Evolutionary conservation across 2,888 invertebrate species (phyloP).

Genomic region (Heliconius charithonia): DNA sequence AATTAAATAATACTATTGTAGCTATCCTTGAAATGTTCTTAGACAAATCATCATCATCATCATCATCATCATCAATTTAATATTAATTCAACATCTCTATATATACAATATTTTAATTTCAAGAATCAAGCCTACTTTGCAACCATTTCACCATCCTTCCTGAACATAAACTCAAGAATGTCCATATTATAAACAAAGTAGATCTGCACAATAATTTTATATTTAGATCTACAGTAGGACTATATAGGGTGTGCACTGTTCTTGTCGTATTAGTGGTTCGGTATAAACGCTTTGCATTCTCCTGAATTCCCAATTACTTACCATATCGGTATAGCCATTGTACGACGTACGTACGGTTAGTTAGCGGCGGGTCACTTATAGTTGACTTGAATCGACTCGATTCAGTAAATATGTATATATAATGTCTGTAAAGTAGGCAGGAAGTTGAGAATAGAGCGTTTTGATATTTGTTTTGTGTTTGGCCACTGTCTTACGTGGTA

Average conservation of each 20-base stretch:
- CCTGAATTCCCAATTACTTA: slow-evolving; percentile 71
- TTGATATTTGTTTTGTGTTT: too few relatives aligned
- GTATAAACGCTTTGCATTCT: slow-evolving; percentile 55
- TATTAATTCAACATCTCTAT: neutral
- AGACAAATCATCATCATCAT: too few relatives aligned
- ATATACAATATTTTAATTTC: neutral
- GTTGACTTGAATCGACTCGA: neutral
- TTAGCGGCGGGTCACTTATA: slow-evolving; percentile 45
- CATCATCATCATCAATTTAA: too few relatives aligned
- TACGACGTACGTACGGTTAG: slow-evolving; percentile 58
- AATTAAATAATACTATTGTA: too few relatives aligned
- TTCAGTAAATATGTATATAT: neutral
- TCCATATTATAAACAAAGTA: slow-evolving; percentile 34
- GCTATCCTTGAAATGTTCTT: too few relatives aligned
- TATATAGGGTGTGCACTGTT: slow-evolving; percentile 50
- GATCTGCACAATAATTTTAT: slow-evolving; percentile 38
- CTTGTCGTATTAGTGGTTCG: slow-evolving; percentile 58
- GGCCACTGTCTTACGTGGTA: too few relatives aligned
- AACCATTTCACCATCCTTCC: neutral
- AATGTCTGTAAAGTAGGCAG: neutral
- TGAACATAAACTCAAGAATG: neutral
- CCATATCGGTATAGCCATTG: slow-evolving; percentile 72
- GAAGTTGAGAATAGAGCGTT: neutral
- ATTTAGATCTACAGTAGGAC: slow-evolving; percentile 47
- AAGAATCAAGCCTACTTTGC: neutral